Evolutionary conservation across 2,113 vertebrate species (phyloP).

Genomic region (Mustela lutreola): DNA sequence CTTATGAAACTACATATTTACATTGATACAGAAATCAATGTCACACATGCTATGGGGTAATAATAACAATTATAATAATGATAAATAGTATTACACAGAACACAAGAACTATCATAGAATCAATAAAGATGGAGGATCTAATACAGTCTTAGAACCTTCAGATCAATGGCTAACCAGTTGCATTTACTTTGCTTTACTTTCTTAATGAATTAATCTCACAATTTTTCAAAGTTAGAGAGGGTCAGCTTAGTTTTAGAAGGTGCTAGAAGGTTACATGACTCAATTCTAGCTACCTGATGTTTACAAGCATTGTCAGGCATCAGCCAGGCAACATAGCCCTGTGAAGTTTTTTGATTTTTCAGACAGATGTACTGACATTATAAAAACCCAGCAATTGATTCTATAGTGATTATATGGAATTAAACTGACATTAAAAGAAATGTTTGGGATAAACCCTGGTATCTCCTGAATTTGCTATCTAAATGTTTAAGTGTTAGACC

Average conservation of each 20-base stretch:
- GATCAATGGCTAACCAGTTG: constrained; percentile 47
- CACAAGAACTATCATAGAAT: constrained; percentile 31
- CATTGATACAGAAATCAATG: constrained; percentile 61
- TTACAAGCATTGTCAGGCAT: constrained; percentile 34
- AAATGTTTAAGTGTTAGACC: constrained; percentile 50
- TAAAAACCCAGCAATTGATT: not conserved
- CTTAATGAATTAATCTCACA: constrained; percentile 27
- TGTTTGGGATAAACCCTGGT: constrained; percentile 61
- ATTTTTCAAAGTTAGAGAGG: constrained; percentile 27
- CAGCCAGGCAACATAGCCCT: not conserved
- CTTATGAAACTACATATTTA: constrained; percentile 41
- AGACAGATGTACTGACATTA: constrained; percentile 9
- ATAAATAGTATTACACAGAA: constrained; percentile 3
- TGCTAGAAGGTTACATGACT: constrained; percentile 30
- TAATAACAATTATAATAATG: not conserved
- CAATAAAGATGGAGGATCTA: constrained; percentile 50
- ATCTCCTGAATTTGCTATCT: constrained; percentile 56
- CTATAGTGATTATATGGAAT: not conserved
- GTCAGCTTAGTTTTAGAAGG: not conserved
- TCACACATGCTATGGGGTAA: not conserved
- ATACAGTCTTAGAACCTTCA: constrained; percentile 58
- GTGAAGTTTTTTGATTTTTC: not conserved
- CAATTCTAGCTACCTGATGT: not conserved
- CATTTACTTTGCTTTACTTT: constrained; percentile 36
- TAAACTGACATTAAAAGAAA: constrained; percentile 38